phyloP scores from a whole-genome alignment of 2,888 invertebrate species.

The Leucophenga montana region DNA sequence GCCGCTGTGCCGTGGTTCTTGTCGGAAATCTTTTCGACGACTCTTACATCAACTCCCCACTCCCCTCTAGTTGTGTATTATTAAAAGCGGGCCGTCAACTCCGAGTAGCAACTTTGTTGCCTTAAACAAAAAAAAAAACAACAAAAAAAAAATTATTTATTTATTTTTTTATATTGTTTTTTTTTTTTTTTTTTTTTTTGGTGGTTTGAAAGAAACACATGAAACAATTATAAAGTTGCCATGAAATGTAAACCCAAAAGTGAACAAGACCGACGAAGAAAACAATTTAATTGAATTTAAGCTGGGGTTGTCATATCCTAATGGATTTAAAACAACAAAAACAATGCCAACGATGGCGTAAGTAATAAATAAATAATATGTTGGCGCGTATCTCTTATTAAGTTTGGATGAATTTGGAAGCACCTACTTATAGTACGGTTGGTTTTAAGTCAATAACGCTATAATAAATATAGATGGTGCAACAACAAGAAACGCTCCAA shows the following conservation, averaged over 20 bases:
- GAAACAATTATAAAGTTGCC: conserved; percentile 65
- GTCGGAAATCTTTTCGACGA: conserved; percentile 19
- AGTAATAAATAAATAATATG: conserved; percentile 20
- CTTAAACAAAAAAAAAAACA: too few species aligned
- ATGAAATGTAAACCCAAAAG: conserved; percentile 62
- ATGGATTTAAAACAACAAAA: conserved; percentile 63
- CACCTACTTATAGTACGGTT: too few species aligned
- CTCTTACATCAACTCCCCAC: neutral
- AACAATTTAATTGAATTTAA: conserved; percentile 66
- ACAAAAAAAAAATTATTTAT: neutral
- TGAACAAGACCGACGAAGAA: conserved; percentile 43
- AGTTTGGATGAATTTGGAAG: too few species aligned
- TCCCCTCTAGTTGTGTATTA: conserved; percentile 31
- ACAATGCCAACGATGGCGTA: conserved; percentile 33
- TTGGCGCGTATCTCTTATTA: too few species aligned
- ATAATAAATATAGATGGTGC: too few species aligned
- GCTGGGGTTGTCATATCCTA: conserved; percentile 67
- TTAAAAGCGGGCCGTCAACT: conserved; percentile 40
- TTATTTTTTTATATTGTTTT: conserved; percentile 31
- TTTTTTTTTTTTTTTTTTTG: neutral
- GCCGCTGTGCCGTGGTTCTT: conserved; percentile 6
- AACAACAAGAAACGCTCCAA: too few species aligned
- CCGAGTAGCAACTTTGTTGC: too few species aligned
- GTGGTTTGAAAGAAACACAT: conserved; percentile 61
- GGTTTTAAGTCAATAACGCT: too few species aligned